phyloP scores from a whole-genome alignment of 2,888 invertebrate species.

The Notodonta ziczac region DNA sequence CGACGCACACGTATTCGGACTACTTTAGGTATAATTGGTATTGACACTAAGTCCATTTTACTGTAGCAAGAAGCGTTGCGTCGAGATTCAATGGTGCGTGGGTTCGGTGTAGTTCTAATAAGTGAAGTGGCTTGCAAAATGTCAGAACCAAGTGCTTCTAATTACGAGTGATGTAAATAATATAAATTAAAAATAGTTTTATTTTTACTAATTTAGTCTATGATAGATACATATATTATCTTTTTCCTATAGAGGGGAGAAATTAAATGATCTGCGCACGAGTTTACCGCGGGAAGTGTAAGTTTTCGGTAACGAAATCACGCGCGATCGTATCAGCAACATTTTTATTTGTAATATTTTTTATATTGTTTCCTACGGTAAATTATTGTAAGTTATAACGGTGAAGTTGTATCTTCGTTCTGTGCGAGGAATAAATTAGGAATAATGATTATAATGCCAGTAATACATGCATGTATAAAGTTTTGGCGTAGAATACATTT shows the following conservation, averaged over 20 bases:
- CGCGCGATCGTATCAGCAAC: neutral
- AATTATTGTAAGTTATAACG: neutral
- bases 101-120: neutral
- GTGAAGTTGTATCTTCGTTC: neutral
- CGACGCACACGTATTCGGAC: too few relatives aligned
- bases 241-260: neutral
- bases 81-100: neutral
- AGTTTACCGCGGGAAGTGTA: neutral
- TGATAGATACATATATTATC: conserved; percentile 5
- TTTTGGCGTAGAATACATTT: too few relatives aligned
- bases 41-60: too few relatives aligned
- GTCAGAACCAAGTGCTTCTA: conserved; percentile 11
- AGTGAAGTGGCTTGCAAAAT: neutral
- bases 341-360: neutral
- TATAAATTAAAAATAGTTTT: conserved; percentile 6
- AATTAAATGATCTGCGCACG: neutral
- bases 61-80: too few relatives aligned
- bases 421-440: too few relatives aligned
- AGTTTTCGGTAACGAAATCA: neutral
- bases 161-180: conserved; percentile 9
- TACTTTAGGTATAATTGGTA: too few relatives aligned
- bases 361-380: neutral
- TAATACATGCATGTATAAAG: too few relatives aligned
- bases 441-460: too few relatives aligned
- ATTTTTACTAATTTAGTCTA: conserved; percentile 4